Base-by-base conservation (phyloP, 2,888 invertebrate species). In the Drosophila meridionalis region DNA sequence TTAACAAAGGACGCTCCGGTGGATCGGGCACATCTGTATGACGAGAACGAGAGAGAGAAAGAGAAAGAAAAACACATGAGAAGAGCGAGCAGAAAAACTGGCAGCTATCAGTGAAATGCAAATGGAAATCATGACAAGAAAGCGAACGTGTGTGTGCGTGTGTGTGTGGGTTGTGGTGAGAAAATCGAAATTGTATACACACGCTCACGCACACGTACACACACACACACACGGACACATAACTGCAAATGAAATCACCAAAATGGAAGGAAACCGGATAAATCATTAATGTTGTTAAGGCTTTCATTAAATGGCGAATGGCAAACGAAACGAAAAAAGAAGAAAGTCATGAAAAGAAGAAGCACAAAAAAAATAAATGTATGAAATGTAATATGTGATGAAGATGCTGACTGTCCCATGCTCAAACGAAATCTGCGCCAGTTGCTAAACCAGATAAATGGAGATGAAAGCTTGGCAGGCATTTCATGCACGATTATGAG, bases 1-100 rank as follows among this genome's bases (percentile, higher is more conserved):
- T 95, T 92, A 96, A 94, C 90, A 96, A 94, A 79, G 96, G 96
- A 83, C 95, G 94, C 84, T 96, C 96, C 80, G 96, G 96, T 78
- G 96, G 95, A 92, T 95, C 95, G 71, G 96, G 95, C 89, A 95
- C 95, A 94, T 95, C 95, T 95, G 94, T 73, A 68, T 30, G 40
- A 26, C 20, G 59, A 68, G 53, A 67, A 26, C 47, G 40, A 65
- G 58, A 53, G 1, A 53, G 50, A 55, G n/a, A 40, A 20, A 34
- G 26, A 55, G 28, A 60, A 52, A 73, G n/a, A 58, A 71, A 52
- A 30, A 34, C 62, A 65, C 62, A 80, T 72, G 74, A 82, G 76
- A 30, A n/a, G 42, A 42, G 40, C 40, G 56, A 42, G 40, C 28
- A 30, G 30, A 78, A 78, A 76, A 77, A 78, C 62, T 71, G 71